Base-by-base conservation (phyloP, 2,888 invertebrate genomes). In the Bugulina stolonifera region DNA sequence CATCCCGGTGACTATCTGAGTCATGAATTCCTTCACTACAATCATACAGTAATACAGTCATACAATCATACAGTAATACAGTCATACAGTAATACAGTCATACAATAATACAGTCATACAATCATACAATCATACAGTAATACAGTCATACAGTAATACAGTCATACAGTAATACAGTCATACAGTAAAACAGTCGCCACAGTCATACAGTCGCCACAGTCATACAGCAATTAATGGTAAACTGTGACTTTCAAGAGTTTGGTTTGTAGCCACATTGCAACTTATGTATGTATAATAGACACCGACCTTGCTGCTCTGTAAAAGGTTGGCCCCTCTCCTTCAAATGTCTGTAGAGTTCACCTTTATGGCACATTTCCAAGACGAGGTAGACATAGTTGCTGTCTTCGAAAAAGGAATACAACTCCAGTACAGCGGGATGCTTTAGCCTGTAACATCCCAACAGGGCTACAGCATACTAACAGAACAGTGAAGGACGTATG, bases 391-490 rank as follows among this genome's bases (percentile, higher is more conserved):
- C 93, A 86, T 92, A 91, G 81, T 91, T 89, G 72, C 86, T 87
- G 87, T 94, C 93, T 86, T 94, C 93, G 85, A 94, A 94, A 85
- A 90, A 93, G 5, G 91, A 91, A 81, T 90, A 92, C 72, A 94
- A 83, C 85, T 75, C 75, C 76, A 94, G 85, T 75, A 94, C 90
- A 34, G 93, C 90, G 23, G 93, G 92, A 86, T 94, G 93, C 81
- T 93, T 92, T 3, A 94, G 86, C n/a, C 74, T 91, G 88, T 18
- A 64, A 25, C 2, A 18, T 43, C 10, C n/a, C n/a, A n/a, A n/a
- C n/a, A n/a, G n/a, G n/a, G n/a, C n/a, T n/a, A n/a, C n/a, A n/a
- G n/a, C n/a, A n/a, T n/a, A n/a, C n/a, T n/a, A n/a, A n/a, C n/a
- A n/a, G n/a, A n/a, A n/a, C n/a, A n/a, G n/a, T n/a, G n/a, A n/a